Percentiles rank a stretch among this genome's conserved stretches.
These are phyloP conservation scores for Nettapus auritus DNA, from an alignment of 2,113 vertebrate genomes.

Conservation along the genomic window DNA sequence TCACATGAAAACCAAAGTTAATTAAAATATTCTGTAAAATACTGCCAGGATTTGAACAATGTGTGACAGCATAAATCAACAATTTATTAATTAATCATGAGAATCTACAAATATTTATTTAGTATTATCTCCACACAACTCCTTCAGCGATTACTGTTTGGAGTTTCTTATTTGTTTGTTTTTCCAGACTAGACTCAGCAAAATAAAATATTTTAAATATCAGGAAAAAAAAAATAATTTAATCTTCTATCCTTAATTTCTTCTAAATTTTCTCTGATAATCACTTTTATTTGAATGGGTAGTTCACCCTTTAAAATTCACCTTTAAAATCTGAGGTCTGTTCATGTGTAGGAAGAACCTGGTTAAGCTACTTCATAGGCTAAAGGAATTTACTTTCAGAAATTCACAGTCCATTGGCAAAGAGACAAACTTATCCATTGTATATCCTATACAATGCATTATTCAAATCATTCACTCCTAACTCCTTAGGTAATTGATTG, in stretches of 20 bases:
- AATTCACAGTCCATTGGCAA: neutral
- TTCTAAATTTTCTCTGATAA: neutral
- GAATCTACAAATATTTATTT: neutral
- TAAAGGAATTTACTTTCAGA: neutral
- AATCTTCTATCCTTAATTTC: neutral
- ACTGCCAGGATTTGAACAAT: neutral
- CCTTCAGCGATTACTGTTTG: neutral
- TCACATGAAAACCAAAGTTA: neutral
- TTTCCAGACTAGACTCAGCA: neutral
- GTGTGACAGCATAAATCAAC: neutral
- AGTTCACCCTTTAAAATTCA: neutral
- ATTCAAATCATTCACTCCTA: neutral
- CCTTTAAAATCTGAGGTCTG: neutral
- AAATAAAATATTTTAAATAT: neutral
- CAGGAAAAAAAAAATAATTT: neutral
- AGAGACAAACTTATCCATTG: neutral
- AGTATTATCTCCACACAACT: neutral
- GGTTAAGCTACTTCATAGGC: neutral
- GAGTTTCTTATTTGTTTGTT: neutral
- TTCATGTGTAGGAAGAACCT: neutral
- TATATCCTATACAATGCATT: neutral
- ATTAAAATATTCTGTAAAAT: slow-evolving; percentile 1
- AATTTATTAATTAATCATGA: slow-evolving; percentile 24
- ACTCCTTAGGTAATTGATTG: neutral
- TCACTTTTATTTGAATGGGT: neutral